Evolutionary conservation across 2,113 vertebrate genomes (phyloP), one percentile per base, ranked within the genome.

Genomic region (Paracanthobrama guichenoti): DNA sequence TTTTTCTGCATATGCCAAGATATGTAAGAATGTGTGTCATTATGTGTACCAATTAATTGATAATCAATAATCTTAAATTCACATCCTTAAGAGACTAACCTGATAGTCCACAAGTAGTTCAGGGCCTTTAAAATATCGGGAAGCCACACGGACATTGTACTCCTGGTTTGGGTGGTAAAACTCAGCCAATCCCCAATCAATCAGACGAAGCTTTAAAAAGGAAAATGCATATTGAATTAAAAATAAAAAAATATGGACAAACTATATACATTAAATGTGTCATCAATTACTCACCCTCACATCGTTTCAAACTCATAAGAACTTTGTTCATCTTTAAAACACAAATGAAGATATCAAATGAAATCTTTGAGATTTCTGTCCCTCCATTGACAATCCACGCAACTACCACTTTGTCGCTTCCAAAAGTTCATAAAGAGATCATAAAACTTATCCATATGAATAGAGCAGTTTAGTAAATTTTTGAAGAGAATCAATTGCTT

Each of bases 101-200:
- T 96, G 96, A 89, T 96, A 96, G 86, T 96, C 96, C 86, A 96
- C 95, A 90, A 96, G 89, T 35, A 96, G 93, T 84, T 96, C 96
- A 22, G 96, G 96, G 8, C 96, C 96, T 93, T 96, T 96, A 90
- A 96, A 96, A 89, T 96, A 96, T 75, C 96, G 91, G 26, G 96
- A 96, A 12, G 96, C 96, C 82, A 96, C 96, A 75, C 96, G 92
- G 66, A 96, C 96, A 1, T 96, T 96, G 93, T 96, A 96, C 86
- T 96, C 96, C 87, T 96, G 96, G 31, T 95, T 96, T 22, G 96
- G 96, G 88, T 96, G 96, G 86, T 96, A 96, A 89, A 96, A 96
- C 79, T 96, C 96, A 0, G 96, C 96, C 93, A 96, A 90, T 13
- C 96, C 96, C 96, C 96, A 96, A 88, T 96, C 96, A n/a, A 96